Evolutionary conservation across 2,113 vertebrate species (phyloP).

Genomic region (cat (Felis catus)): DNA sequence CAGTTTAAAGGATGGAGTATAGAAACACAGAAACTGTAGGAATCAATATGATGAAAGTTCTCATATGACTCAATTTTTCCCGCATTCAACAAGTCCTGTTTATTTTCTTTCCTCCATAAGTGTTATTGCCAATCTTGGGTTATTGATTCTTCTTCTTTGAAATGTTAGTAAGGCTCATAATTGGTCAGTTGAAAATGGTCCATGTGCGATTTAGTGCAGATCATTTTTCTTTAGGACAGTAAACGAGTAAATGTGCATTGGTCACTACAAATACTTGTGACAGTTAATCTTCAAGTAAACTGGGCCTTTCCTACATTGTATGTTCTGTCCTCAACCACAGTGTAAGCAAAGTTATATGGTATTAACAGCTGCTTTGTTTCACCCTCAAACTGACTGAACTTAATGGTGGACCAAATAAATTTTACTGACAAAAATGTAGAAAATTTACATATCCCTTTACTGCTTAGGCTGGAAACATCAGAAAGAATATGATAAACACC

Average conservation of each 20-base stretch:
- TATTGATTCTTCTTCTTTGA: neutral
- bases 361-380: conserved; percentile 30
- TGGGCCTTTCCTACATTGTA: neutral
- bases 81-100: neutral
- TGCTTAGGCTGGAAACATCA: conserved; percentile 28
- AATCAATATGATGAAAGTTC: neutral
- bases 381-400: conserved; percentile 29
- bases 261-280: neutral
- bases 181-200: neutral
- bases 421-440: conserved; percentile 40
- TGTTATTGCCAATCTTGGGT: neutral
- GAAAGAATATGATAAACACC: conserved; percentile 61
- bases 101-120: neutral
- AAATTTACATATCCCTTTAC: neutral
- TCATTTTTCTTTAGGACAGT: neutral
- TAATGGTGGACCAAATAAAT: conserved; percentile 45
- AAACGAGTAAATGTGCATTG: neutral
- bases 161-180: neutral
- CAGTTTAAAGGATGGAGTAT: neutral
- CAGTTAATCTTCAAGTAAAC: neutral
- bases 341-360: neutral
- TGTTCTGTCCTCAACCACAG: neutral
- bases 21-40: neutral
- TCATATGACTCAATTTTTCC: neutral
- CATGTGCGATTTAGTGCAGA: neutral